Base-by-base conservation (phyloP, 2,113 vertebrate genomes). In the Xenus cinereus region DNA sequence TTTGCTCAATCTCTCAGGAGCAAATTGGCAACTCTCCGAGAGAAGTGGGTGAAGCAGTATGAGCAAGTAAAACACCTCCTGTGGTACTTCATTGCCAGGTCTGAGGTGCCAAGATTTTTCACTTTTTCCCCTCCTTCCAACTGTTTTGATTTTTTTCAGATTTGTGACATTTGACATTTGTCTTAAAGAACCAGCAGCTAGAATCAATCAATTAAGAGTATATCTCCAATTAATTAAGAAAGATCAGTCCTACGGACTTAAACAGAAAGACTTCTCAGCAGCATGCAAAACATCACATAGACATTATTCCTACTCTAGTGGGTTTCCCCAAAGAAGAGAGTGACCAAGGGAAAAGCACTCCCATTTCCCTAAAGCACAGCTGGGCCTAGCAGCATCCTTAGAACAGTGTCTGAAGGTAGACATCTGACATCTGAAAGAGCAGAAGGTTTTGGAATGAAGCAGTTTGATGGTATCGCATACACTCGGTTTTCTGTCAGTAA, bases 381-480 rank as follows among this genome's bases (percentile, higher is more conserved):
- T 48, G n/a, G n/a, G 20, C 20, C 33, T 30, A 41, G 19, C 50
- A 87, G 63, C 60, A 39, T 26, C 45, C 16, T 39, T 7, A 10
- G n/a, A 45, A 23, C 2, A 27, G 41, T 14, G 39, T 16, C 87
- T 69, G 45, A 48, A 93, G 64, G 78, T 72, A 74, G 71, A 74
- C 87, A 69, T 54, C 77, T 72, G 91, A 74, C 37, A 69, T 51
- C 67, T 32, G 51, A 72, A 97, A 90, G 87, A 84, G 78, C 77
- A 97, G 57, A 32, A 53, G 63, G 54, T 23, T 73, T 87, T 87
- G 97, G 93, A 96, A 90, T 50, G n/a, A 76, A 73, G 83, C 90
- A 64, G 73, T 4, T 11, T 28, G 45, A 84, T 89, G 64, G 74
- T 87, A 94, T 69, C 94, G 4, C 20, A 85, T 23, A 6, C 2